A percentile compares a stretch with the other conserved stretches of the same genome.
phyloP scores from a whole-genome alignment of 2,888 invertebrate genomes.

The Temnothorax ravouxi region DNA sequence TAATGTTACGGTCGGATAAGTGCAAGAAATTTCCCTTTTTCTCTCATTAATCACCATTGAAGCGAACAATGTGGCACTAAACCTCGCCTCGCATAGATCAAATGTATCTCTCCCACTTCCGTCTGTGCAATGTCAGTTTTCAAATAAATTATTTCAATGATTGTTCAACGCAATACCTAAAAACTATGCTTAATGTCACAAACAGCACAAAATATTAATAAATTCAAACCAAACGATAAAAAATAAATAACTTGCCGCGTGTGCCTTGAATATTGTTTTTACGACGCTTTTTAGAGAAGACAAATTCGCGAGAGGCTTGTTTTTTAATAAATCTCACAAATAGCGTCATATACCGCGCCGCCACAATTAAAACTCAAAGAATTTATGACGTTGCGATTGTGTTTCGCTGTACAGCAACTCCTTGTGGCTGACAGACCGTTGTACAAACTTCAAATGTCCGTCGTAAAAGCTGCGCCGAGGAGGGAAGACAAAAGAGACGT shows the following conservation, averaged over 20 bases:
- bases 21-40: conserved; percentile 64
- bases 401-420: not conserved
- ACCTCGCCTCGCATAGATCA: not conserved
- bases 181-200: not conserved
- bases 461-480: conserved; percentile 21
- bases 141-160: conserved; percentile 15
- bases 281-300: not conserved
- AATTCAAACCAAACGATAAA: not conserved
- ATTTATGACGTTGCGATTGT: not conserved
- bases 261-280: not conserved
- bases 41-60: conserved; percentile 62
- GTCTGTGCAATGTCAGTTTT: not conserved
- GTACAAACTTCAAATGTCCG: conserved; percentile 33
- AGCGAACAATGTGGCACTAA: conserved; percentile 37
- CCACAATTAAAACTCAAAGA: conserved; percentile 20
- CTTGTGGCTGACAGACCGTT: conserved; percentile 16
- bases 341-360: not conserved
- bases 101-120: not conserved
- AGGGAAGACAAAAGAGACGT: conserved; percentile 53
- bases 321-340: not conserved
- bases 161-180: not conserved
- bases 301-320: not conserved
- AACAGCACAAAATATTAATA: not conserved
- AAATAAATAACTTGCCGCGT: not conserved
- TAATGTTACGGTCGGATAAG: conserved; percentile 73